Conservation (phyloP, 2,888 invertebrate genomes). For the Ochlodes sylvanus region DNA sequence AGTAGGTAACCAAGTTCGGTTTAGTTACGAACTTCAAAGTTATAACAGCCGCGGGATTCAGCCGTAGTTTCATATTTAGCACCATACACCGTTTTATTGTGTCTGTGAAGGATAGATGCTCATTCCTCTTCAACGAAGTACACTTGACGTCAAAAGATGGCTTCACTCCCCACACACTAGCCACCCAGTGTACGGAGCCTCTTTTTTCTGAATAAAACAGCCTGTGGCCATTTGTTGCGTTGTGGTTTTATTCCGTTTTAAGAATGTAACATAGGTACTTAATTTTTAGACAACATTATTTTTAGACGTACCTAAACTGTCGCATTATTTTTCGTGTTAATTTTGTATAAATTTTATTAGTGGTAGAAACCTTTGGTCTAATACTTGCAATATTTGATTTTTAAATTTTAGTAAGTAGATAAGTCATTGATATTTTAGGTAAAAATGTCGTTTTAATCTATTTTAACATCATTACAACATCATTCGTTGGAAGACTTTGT, state of each 20-base stretch:
- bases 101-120: conserved; percentile 37
- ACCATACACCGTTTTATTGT: conserved; percentile 30
- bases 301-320: too few species aligned
- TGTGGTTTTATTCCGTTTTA: background rate
- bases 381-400: too few species aligned
- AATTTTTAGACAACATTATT: background rate
- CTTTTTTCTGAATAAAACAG: conserved; percentile 28
- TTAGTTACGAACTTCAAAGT: conserved; percentile 1
- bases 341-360: too few species aligned
- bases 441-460: too few species aligned
- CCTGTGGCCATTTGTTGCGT: conserved; percentile 8
- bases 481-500: too few species aligned
- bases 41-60: background rate
- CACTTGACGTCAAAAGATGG: conserved; percentile 36
- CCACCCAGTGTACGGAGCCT: conserved; percentile 18
- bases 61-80: conserved; percentile 28
- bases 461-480: too few species aligned
- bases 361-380: too few species aligned
- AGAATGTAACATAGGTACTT: too few species aligned
- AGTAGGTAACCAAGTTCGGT: background rate
- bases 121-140: conserved; percentile 34
- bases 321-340: too few species aligned
- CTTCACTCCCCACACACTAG: conserved; percentile 31
- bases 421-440: too few species aligned
- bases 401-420: too few species aligned